These are phyloP conservation scores for Daubentonia madagascariensis DNA, from an alignment of 2,113 vertebrate genomes.

Conservation along the genomic window DNA sequence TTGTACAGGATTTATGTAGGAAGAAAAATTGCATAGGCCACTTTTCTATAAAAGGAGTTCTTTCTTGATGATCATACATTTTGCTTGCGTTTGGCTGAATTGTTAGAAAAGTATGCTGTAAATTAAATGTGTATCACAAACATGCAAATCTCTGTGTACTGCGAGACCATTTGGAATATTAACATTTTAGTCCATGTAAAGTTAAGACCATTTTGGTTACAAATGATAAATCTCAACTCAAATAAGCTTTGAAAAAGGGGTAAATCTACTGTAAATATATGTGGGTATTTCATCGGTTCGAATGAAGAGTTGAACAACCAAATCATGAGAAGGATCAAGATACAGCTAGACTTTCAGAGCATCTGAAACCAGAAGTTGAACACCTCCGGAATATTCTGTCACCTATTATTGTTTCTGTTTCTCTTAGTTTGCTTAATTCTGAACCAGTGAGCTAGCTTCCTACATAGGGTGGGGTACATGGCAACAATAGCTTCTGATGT, in stretches of 20 bases:
- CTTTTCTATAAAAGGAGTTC: background rate
- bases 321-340: background rate
- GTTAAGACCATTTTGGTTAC: background rate
- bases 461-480: rapidly evolving
- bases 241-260: background rate
- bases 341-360: background rate
- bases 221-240: background rate
- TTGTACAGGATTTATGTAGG: background rate
- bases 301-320: background rate
- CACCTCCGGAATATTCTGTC: background rate
- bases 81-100: background rate
- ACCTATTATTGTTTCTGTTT: background rate
- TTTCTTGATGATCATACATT: background rate
- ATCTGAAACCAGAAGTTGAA: background rate
- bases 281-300: background rate
- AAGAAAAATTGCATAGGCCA: background rate
- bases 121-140: background rate
- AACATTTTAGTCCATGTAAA: background rate
- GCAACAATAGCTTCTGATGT: background rate
- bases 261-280: background rate
- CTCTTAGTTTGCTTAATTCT: background rate
- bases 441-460: background rate
- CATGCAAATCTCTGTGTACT: background rate
- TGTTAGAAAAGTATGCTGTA: background rate
- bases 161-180: background rate